Evolutionary conservation across 2,888 invertebrate species (phyloP).

Genomic region (Catocala fraxini): DNA sequence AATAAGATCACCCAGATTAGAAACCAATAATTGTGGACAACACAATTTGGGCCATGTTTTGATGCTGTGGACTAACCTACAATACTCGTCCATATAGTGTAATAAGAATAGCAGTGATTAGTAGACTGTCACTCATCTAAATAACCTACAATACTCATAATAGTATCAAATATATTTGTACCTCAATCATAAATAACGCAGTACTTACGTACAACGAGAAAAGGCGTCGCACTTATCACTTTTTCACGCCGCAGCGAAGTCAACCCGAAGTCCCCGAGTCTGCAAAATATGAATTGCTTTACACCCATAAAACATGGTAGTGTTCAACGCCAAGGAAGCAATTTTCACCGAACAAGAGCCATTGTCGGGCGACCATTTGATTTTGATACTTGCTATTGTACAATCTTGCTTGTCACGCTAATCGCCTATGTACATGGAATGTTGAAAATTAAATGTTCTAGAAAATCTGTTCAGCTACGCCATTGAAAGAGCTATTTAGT

Average conservation of each 20-base stretch:
- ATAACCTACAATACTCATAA: no score
- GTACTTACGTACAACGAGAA: conserved; percentile 36
- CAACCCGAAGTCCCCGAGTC: conserved; percentile 53
- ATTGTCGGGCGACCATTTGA: conserved; percentile 63
- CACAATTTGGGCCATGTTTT: no score
- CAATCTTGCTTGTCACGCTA: conserved; percentile 38
- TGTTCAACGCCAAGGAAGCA: conserved; percentile 61
- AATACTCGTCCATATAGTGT: no score
- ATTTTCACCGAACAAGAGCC: conserved; percentile 61
- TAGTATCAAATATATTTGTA: conserved; percentile 1
- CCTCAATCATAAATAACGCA: conserved; percentile 13
- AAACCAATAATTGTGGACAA: no score
- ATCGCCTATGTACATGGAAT: conserved; percentile 32
- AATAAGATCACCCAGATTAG: no score
- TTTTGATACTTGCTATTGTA: conserved; percentile 51
- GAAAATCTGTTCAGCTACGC: not conserved
- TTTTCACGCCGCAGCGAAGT: conserved; percentile 52
- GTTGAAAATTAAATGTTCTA: conserved; percentile 14
- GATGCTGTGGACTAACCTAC: no score
- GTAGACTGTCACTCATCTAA: no score
- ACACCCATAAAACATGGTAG: conserved; percentile 61
- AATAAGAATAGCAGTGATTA: no score
- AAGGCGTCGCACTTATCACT: conserved; percentile 55
- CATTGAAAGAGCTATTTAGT: not conserved
- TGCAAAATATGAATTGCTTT: conserved; percentile 64